These are phyloP conservation scores for Diarsia mendica DNA, from an alignment of 2,888 invertebrate genomes.

Conservation along the genomic window DNA sequence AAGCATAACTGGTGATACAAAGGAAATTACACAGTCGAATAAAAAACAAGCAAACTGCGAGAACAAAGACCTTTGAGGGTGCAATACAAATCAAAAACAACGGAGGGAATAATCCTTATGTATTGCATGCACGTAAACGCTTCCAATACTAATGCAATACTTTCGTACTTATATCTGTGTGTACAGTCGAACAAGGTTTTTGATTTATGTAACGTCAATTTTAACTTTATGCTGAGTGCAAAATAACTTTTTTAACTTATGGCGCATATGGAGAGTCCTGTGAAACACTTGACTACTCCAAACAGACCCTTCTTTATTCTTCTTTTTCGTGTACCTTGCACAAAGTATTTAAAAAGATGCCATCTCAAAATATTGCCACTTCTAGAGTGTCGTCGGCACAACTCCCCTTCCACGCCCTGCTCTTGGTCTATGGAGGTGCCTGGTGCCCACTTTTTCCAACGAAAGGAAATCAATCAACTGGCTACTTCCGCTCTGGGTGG, in stretches of 20 bases:
- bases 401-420: not conserved
- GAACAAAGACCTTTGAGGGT: slow-evolving; percentile 8
- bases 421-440: not conserved
- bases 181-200: slow-evolving; percentile 6
- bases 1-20: not conserved
- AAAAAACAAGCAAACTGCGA: slow-evolving; percentile 1
- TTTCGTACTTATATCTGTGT: not conserved
- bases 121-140: slow-evolving; percentile 24
- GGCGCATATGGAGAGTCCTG: not conserved
- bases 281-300: not conserved
- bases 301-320: not conserved
- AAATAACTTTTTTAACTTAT: not conserved
- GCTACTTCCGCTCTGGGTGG: too few species aligned
- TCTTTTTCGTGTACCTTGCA: not conserved
- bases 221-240: too few species aligned
- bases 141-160: not conserved
- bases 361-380: not conserved
- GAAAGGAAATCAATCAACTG: too few species aligned
- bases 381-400: not conserved
- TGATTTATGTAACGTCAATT: too few species aligned
- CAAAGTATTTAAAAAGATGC: not conserved
- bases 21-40: slow-evolving; percentile 7
- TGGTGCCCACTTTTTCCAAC: not conserved
- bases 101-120: slow-evolving; percentile 7
- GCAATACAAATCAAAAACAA: slow-evolving; percentile 24